A percentile compares a stretch with the other conserved stretches of the same genome.
These are phyloP conservation scores for Scolanthus callimorphus DNA, from an alignment of 92 coral and sea anemone genomes.

Conservation along the genomic window DNA sequence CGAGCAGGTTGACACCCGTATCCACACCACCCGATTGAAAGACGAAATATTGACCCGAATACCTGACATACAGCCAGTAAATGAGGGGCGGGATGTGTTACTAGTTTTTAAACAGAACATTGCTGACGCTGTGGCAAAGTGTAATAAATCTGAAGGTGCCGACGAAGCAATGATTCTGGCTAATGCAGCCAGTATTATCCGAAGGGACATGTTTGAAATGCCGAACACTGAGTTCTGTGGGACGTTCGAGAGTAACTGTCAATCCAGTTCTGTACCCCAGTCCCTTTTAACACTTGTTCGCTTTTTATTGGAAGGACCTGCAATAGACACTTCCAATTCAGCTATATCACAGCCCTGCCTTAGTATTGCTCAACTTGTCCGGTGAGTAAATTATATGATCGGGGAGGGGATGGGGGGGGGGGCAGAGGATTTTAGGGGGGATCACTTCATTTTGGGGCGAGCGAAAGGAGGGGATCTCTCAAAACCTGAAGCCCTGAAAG, in stretches of 20 bases:
- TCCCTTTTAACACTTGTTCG: too few relatives aligned
- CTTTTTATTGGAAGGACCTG: too few relatives aligned
- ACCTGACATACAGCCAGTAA: conserved; percentile 27
- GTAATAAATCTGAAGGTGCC: conserved; percentile 18
- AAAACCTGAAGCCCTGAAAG: too few relatives aligned
- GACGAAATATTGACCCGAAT: conserved; percentile 37
- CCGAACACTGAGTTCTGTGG: conserved; percentile 24
- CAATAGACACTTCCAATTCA: too few relatives aligned
- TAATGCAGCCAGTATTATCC: conserved; percentile 51
- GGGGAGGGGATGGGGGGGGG: too few relatives aligned
- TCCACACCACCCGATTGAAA: conserved; percentile 37
- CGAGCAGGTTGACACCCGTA: conserved; percentile 2
- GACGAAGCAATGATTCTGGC: conserved; percentile 54
- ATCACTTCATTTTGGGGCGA: too few relatives aligned
- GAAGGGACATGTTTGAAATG: conserved; percentile 33
- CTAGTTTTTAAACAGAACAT: conserved; percentile 20
- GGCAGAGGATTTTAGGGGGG: too few relatives aligned
- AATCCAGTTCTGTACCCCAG: conserved; percentile 41
- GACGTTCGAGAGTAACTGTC: conserved; percentile 41
- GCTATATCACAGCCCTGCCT: too few relatives aligned
- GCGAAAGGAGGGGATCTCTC: too few relatives aligned
- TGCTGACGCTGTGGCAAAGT: conserved; percentile 28
- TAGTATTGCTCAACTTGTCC: too few relatives aligned
- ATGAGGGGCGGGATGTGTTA: conserved; percentile 39
- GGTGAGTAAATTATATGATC: too few relatives aligned